phyloP scores from a whole-genome alignment of 2,888 invertebrate genomes.

The Synanthedon myopaeformis region DNA sequence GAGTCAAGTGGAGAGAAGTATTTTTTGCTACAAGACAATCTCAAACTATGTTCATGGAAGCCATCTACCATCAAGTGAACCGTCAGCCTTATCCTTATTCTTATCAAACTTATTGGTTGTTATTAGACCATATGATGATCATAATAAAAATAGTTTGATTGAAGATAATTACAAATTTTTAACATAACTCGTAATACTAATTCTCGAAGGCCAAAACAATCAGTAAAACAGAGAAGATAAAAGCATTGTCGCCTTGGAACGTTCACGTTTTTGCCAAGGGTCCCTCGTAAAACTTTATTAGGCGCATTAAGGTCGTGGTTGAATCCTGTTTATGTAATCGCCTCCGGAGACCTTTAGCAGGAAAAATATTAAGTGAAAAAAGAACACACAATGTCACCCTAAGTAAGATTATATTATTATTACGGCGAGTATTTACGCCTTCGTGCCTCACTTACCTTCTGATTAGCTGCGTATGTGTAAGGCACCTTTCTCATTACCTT shows the following conservation, averaged over 20 bases:
- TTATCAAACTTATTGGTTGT: too few species aligned
- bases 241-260: conserved; percentile 67
- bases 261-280: conserved; percentile 66
- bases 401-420: conserved; percentile 43
- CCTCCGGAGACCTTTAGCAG: conserved; percentile 62
- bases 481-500: too few species aligned
- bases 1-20: too few species aligned
- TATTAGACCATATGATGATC: too few species aligned
- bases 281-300: conserved; percentile 69
- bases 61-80: too few species aligned
- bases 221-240: conserved; percentile 66
- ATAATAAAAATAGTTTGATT: too few species aligned
- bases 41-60: too few species aligned
- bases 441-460: not conserved
- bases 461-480: too few species aligned
- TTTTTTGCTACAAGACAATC: too few species aligned
- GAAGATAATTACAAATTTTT: conserved; percentile 6
- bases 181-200: conserved; percentile 37
- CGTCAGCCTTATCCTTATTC: too few species aligned
- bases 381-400: conserved; percentile 56
- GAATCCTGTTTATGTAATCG: conserved; percentile 71
- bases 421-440: not conserved
- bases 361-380: conserved; percentile 69
- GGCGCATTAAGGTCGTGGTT: conserved; percentile 68
- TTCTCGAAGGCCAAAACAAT: conserved; percentile 49